Evolutionary conservation across 2,113 vertebrate genomes (phyloP), one percentile per base, ranked within the genome.

Genomic region (Halcyon senegalensis): DNA sequence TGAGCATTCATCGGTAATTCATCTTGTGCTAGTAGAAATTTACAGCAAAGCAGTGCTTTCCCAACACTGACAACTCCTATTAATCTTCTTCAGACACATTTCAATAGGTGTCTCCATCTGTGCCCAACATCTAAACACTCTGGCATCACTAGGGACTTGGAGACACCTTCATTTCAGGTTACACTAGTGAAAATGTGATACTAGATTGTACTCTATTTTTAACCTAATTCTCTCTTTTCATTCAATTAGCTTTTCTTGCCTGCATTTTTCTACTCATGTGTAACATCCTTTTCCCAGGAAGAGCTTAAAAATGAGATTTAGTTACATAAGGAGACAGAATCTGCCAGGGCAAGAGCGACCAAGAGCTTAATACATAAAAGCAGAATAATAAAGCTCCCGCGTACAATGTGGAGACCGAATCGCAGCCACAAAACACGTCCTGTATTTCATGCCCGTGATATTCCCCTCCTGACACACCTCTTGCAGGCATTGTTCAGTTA

Each of bases 11-110:
- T 98, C 97, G 96, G 98, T 98, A 98, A 99, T 99, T 98, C 98
- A 98, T 98, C 98, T 98, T 98, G 98, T 98, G 98, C 98, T 98
- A 95, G 98, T 98, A 98, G 98, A 98, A 98, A 98, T 98, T 98
- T 98, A 98, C 98, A 98, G 98, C 98, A 98, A 98, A 98, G 98
- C 98, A 97, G 94, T 96, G 98, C 98, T 98, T 98, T 98, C 98
- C 98, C 98, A 98, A 97, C 98, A 97, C 97, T 99, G 98, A 99
- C 98, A 98, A 98, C 97, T 97, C 97, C 98, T 98, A 99, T 99
- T 99, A 98, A 99, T 99, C 98, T 99, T 98, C 98, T 97, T 98
- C 98, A 98, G 98, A 98, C 98, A 99, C 98, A 98, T 98, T 99
- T 98, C 98, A 98, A 98, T 99, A 98, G 98, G 98, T 98, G 98